Conservation (phyloP, 92 coral and sea anemone species). For the Pocillopora grandis region DNA sequence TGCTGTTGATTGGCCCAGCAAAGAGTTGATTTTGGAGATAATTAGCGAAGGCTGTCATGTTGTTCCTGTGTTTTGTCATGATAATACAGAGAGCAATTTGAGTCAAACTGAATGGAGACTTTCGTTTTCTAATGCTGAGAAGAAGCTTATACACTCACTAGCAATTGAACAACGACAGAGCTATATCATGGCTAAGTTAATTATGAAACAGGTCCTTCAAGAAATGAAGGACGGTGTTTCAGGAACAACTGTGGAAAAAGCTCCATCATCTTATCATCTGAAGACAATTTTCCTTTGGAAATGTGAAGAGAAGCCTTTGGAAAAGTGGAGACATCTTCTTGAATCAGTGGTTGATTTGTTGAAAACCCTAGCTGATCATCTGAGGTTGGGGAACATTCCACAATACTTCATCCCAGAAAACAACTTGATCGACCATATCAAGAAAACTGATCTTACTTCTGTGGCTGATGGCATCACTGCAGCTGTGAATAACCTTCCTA, state of each 20-base stretch:
- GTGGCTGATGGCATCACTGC: slow-evolving; percentile 43
- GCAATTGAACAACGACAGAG: slow-evolving; percentile 47
- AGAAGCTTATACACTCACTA: slow-evolving; percentile 43
- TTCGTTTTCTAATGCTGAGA: slow-evolving; percentile 53
- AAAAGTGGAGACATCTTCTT: slow-evolving; percentile 46
- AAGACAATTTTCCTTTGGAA: slow-evolving; percentile 55
- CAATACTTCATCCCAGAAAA: slow-evolving; percentile 55
- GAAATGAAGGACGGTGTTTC: slow-evolving; percentile 24
- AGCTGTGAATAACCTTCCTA: slow-evolving; percentile 30
- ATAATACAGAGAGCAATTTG: background rate
- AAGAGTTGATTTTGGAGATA: slow-evolving; percentile 42
- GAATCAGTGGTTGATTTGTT: slow-evolving; percentile 49
- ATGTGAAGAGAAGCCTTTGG: slow-evolving; percentile 49
- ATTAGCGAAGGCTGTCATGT: slow-evolving; percentile 46
- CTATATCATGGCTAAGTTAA: slow-evolving; percentile 46
- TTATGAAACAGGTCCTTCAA: slow-evolving; percentile 52
- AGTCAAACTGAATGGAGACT: slow-evolving; percentile 53
- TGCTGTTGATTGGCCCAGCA: slow-evolving; percentile 36
- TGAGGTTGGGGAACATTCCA: slow-evolving; percentile 42
- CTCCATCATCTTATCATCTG: slow-evolving; percentile 54
- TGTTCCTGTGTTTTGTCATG: slow-evolving; percentile 39
- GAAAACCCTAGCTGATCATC: slow-evolving; percentile 40
- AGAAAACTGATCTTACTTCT: slow-evolving; percentile 24
- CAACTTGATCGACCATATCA: slow-evolving; percentile 34
- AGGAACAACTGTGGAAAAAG: slow-evolving; percentile 16